Conservation (phyloP, 2,797 vertebrate species). For the Premnoplex brunnescens region DNA sequence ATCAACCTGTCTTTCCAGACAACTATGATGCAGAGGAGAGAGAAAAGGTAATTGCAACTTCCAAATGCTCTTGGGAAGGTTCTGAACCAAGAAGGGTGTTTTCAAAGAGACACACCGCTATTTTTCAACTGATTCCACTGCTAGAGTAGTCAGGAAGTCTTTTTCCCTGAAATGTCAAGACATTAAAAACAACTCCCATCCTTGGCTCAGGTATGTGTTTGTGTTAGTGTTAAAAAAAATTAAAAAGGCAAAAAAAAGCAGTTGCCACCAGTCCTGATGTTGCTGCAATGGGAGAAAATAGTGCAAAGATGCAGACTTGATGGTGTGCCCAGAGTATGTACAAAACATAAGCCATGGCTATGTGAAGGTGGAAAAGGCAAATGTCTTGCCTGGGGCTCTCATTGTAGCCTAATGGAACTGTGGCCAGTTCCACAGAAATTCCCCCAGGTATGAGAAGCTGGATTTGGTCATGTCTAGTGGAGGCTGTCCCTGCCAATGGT, state of each 20-base stretch:
- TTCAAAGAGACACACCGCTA: background rate
- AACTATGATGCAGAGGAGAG: constrained; percentile 87
- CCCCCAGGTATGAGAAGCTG: background rate
- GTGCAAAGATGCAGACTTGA: background rate
- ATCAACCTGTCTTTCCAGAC: constrained; percentile 83
- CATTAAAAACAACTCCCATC: background rate
- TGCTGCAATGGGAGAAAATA: background rate
- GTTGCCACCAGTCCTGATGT: background rate
- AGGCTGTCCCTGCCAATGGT: background rate
- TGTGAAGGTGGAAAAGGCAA: background rate
- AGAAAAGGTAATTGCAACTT: constrained; percentile 84
- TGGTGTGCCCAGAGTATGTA: background rate
- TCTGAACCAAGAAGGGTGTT: background rate
- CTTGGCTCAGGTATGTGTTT: background rate
- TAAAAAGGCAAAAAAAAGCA: background rate
- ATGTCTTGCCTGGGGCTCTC: background rate
- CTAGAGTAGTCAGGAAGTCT: background rate
- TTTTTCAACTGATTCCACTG: background rate
- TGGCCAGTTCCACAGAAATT: background rate
- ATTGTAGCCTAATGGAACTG: background rate
- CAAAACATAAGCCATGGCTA: background rate
- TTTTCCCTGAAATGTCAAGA: background rate
- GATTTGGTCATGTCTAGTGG: background rate
- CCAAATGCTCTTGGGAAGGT: background rate
- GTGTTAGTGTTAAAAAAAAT: background rate